phyloP scores from a whole-genome alignment of 2,113 vertebrate species.

The Chloroceryle aenea region DNA sequence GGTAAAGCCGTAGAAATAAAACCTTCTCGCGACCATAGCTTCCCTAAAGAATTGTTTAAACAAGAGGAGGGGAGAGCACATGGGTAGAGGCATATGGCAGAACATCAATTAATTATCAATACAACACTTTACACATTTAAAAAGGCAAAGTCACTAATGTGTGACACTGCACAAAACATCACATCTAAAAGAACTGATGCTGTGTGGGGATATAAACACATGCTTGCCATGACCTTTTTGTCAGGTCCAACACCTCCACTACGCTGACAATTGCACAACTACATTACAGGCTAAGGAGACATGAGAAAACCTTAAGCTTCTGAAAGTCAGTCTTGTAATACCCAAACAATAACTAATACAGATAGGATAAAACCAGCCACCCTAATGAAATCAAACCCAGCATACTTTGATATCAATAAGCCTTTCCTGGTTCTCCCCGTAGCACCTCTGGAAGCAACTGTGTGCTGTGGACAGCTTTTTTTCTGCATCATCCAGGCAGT shows the following conservation, averaged over 20 bases:
- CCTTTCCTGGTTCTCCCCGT: constrained; percentile 88
- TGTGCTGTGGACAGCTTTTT: constrained; percentile 86
- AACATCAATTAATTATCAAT: neutral
- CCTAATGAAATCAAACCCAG: neutral
- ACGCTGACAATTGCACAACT: neutral
- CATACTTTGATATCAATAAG: constrained; percentile 90
- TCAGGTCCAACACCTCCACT: neutral
- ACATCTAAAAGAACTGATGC: neutral
- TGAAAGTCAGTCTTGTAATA: neutral
- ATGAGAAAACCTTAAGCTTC: neutral
- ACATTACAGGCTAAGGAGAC: neutral
- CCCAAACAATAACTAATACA: neutral
- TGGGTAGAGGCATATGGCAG: neutral
- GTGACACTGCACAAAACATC: neutral
- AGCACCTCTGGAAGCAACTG: constrained; percentile 87
- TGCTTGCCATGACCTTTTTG: neutral
- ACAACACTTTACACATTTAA: neutral
- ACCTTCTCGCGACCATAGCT: constrained; percentile 93
- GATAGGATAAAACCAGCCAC: neutral
- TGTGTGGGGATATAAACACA: fast-evolving
- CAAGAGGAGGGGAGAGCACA: neutral
- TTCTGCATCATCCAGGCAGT: constrained; percentile 87
- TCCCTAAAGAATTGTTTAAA: constrained; percentile 76
- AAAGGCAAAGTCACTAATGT: neutral
- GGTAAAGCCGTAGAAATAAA: constrained; percentile 90